Percentiles rank a stretch among this genome's conserved stretches.
Evolutionary conservation across 1,140 invertebrate genomes (phyloP).

Genomic region (Contarinia nasturtii): DNA sequence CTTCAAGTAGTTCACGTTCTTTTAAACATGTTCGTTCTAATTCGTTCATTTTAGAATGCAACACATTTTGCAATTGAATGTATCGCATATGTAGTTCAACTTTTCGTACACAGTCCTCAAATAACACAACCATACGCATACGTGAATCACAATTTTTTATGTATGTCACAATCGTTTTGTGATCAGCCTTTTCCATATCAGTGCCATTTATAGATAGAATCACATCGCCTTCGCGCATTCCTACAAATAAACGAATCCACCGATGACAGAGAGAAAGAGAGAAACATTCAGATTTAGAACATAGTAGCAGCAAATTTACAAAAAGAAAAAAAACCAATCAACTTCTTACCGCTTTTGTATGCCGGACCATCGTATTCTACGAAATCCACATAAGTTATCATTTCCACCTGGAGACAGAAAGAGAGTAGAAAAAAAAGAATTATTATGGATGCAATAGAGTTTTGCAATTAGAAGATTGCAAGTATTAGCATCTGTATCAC

Average conservation of each 20-base stretch:
- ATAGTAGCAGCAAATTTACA: no score
- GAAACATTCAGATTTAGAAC: no score
- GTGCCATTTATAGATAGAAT: slow-evolving; percentile 86
- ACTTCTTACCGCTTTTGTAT: slow-evolving; percentile 46
- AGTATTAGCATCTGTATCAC: no score
- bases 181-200: slow-evolving; percentile 80
- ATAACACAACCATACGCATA: slow-evolving; percentile 87
- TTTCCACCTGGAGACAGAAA: slow-evolving; percentile 44
- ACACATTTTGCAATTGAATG: slow-evolving; percentile 64
- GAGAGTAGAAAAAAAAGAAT: no score
- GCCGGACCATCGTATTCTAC: slow-evolving; percentile 84
- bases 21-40: slow-evolving; percentile 62
- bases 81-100: slow-evolving; percentile 82
- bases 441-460: no score
- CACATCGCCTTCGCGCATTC: slow-evolving; percentile 81
- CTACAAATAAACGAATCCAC: no score
- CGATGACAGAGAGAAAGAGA: no score
- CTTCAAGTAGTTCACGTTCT: slow-evolving; percentile 63
- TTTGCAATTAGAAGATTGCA: no score
- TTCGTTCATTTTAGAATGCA: slow-evolving; percentile 74
- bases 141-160: slow-evolving; percentile 76
- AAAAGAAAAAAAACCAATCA: no score
- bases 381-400: slow-evolving; percentile 90
- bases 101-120: slow-evolving; percentile 87
- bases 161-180: slow-evolving; percentile 74